phyloP scores from a whole-genome alignment of 2,888 invertebrate species.

The Germaria angustata region DNA sequence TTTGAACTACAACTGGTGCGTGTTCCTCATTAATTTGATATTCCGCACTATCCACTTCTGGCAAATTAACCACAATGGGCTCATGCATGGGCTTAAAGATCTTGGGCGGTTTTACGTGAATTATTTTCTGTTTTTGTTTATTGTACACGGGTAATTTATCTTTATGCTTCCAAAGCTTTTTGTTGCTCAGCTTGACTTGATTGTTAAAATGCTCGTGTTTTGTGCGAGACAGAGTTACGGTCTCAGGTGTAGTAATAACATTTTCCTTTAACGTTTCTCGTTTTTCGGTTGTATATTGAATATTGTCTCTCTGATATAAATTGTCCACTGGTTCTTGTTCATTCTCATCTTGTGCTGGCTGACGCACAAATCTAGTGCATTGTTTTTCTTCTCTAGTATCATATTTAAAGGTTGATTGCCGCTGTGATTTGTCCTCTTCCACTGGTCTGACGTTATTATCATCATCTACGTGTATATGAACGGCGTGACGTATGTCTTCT shows the following conservation, averaged over 20 bases:
- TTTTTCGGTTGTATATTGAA: slow-evolving; percentile 43
- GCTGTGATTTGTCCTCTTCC: slow-evolving; percentile 50
- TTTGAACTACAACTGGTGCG: slow-evolving; percentile 61
- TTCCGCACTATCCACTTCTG: slow-evolving; percentile 40
- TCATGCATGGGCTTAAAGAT: slow-evolving; percentile 25
- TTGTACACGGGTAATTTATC: slow-evolving; percentile 7
- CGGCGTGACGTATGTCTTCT: slow-evolving; percentile 76
- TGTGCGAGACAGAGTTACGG: background rate
- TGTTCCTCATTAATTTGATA: slow-evolving; percentile 49
- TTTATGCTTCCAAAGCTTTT: slow-evolving; percentile 24
- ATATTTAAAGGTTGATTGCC: background rate
- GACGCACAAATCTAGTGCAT: slow-evolving; percentile 19
- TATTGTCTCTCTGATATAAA: background rate
- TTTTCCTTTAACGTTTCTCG: slow-evolving; percentile 6
- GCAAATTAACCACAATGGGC: slow-evolving; percentile 68
- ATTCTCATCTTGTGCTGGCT: background rate
- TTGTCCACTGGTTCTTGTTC: slow-evolving; percentile 44
- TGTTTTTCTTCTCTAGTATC: background rate
- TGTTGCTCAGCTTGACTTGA: background rate
- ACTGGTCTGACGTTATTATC: slow-evolving; percentile 71
- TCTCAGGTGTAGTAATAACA: background rate
- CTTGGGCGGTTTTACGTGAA: background rate
- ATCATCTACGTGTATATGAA: slow-evolving; percentile 73
- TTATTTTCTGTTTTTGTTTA: slow-evolving; percentile 14
- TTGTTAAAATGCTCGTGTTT: slow-evolving; percentile 7